Percentiles rank a stretch among this genome's conserved stretches.
Evolutionary conservation across 2,113 vertebrate species (phyloP).

Genomic region (Pholis gunnellus): DNA sequence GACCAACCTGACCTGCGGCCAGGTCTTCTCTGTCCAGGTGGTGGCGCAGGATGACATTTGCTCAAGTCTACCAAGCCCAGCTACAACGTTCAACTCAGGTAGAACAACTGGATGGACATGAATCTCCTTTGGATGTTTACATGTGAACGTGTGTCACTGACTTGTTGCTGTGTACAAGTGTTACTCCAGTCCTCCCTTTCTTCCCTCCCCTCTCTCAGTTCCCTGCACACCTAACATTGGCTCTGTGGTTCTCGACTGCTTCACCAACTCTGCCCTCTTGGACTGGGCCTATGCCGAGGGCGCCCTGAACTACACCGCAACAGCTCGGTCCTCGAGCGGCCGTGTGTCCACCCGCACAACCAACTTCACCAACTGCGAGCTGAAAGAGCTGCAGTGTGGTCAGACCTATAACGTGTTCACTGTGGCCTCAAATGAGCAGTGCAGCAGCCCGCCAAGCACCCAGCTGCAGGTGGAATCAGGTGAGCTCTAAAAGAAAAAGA

Average conservation of each 20-base stretch:
- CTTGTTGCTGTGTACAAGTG: not conserved
- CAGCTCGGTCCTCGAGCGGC: constrained; percentile 42
- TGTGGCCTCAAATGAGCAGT: constrained; percentile 70
- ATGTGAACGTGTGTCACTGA: not conserved
- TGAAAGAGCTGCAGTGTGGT: constrained; percentile 75
- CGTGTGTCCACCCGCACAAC: constrained; percentile 64
- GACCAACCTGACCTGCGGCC: constrained; percentile 77
- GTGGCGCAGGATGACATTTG: constrained; percentile 76
- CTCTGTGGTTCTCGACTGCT: constrained; percentile 74
- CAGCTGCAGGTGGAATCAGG: constrained; percentile 72
- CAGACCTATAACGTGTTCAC: constrained; percentile 66
- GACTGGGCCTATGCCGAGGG: constrained; percentile 69
- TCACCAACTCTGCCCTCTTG: constrained; percentile 66
- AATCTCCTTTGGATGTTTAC: not conserved
- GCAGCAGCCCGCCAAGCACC: constrained; percentile 71
- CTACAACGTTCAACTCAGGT: constrained; percentile 78
- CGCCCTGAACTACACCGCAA: constrained; percentile 69
- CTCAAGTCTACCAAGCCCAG: constrained; percentile 78
- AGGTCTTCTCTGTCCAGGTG: constrained; percentile 74
- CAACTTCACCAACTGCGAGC: constrained; percentile 78
- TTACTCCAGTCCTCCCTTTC: not conserved
- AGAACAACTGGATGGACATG: not conserved
- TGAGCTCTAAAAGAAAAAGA: constrained; percentile 32
- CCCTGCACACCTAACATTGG: constrained; percentile 76
- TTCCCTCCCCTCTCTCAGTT: constrained; percentile 55